These are phyloP conservation scores for Sarcophaga rosellei DNA, from an alignment of 2,888 invertebrate species.

Conservation along the genomic window DNA sequence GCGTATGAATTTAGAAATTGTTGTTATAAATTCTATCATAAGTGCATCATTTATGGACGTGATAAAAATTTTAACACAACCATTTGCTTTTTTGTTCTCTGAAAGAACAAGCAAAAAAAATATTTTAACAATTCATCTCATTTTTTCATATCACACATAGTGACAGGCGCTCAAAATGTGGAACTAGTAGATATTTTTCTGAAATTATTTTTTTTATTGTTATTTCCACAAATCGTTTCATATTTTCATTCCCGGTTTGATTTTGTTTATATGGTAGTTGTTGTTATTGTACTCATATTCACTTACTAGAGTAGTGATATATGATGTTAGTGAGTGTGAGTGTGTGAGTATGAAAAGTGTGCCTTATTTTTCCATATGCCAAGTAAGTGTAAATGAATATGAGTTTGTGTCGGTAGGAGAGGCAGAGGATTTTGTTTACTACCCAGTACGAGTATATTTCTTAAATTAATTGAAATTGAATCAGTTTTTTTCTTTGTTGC, in stretches of 20 bases:
- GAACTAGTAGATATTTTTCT: conserved; percentile 9
- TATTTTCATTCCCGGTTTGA: conserved; percentile 20
- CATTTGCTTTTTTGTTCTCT: neutral
- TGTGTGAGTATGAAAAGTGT: neutral
- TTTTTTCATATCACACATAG: conserved; percentile 61
- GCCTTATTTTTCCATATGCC: neutral
- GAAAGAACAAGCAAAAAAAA: neutral
- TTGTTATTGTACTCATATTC: neutral
- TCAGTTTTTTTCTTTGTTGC: conserved; percentile 29
- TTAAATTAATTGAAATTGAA: conserved; percentile 64
- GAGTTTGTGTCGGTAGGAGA: neutral
- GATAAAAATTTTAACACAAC: neutral
- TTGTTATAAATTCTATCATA: neutral
- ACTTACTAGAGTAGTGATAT: conserved; percentile 4
- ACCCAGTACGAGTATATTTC: conserved; percentile 37
- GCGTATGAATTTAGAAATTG: neutral
- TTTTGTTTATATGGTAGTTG: conserved; percentile 46
- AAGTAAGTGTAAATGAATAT: conserved; percentile 33
- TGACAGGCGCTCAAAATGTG: conserved; percentile 62
- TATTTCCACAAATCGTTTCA: conserved; percentile 39
- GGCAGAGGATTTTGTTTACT: conserved; percentile 27
- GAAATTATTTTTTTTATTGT: conserved; percentile 3
- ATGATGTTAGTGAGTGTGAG: neutral
- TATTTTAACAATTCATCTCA: conserved; percentile 33
- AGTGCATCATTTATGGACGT: neutral